phyloP scores from a whole-genome alignment of 30 jellyfish, hydroid and myxozoan genomes.

The Nemopilema nomurai region DNA sequence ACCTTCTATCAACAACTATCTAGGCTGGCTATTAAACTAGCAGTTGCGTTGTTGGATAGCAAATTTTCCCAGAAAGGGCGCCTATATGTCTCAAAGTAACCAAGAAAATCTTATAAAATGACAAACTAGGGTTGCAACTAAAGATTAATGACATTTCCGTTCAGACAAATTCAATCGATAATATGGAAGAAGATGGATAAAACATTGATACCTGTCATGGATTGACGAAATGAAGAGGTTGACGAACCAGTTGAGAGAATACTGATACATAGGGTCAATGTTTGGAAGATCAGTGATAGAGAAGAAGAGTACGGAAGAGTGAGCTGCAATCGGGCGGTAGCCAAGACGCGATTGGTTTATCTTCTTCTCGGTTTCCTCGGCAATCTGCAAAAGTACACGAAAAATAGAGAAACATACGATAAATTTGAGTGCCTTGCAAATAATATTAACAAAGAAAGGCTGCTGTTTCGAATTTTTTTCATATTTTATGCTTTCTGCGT shows the following conservation, averaged over 20 bases:
- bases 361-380: slow-evolving; percentile 97
- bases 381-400: slow-evolving; percentile 61
- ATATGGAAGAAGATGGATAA: background rate
- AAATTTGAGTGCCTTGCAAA: background rate
- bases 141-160: background rate
- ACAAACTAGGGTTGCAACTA: background rate
- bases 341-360: slow-evolving; percentile 97
- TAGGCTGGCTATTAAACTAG: no score
- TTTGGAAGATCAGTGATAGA: slow-evolving; percentile 97
- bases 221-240: slow-evolving; percentile 90
- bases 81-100: no score
- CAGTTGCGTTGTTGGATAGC: no score
- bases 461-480: no score
- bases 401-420: background rate
- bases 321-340: slow-evolving; percentile 97
- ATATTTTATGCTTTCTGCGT: no score
- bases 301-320: slow-evolving; percentile 90
- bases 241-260: slow-evolving; percentile 97
- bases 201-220: slow-evolving; percentile 87
- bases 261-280: slow-evolving; percentile 98
- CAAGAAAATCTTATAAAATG: no score
- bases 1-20: no score
- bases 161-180: background rate
- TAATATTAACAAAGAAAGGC: background rate
- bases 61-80: no score